phyloP scores from a whole-genome alignment of 2,113 vertebrate species.

The Atherinomorus stipes region DNA sequence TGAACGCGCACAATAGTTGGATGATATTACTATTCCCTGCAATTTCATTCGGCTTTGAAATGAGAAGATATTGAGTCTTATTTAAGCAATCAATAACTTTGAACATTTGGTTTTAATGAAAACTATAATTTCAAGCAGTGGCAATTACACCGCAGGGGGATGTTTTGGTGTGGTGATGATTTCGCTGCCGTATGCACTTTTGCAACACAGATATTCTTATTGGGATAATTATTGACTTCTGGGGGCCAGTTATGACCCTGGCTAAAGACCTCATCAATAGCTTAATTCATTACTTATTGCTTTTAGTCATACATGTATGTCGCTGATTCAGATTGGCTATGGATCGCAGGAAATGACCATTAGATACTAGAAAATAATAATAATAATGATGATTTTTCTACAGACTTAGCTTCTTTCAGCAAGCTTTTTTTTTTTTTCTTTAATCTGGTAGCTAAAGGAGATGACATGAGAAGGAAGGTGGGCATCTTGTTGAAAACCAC shows the following conservation, averaged over 20 bases:
- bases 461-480: constrained; percentile 2
- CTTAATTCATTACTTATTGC: constrained; percentile 83
- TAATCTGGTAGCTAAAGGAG: constrained; percentile 48
- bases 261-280: constrained; percentile 86
- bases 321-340: constrained; percentile 80
- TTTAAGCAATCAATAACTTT: constrained; percentile 85
- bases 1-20: constrained; percentile 78
- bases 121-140: constrained; percentile 85
- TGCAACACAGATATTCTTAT: constrained; percentile 85
- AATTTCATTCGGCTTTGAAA: constrained; percentile 82
- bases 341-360: constrained; percentile 71
- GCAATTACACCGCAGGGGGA: constrained; percentile 82
- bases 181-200: constrained; percentile 83
- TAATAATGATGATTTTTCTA: constrained; percentile 41
- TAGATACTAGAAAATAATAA: constrained; percentile 75
- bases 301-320: constrained; percentile 75
- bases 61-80: constrained; percentile 83
- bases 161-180: constrained; percentile 80
- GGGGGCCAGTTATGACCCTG: constrained; percentile 81
- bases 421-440: constrained; percentile 48
- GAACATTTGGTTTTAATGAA: constrained; percentile 86
- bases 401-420: constrained; percentile 62
- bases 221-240: constrained; percentile 85
- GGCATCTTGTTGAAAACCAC: not conserved
- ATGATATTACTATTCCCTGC: constrained; percentile 81